These are phyloP conservation scores for Myotis lucifugus DNA, from an alignment of 2,113 vertebrate genomes.

Conservation along the genomic window DNA sequence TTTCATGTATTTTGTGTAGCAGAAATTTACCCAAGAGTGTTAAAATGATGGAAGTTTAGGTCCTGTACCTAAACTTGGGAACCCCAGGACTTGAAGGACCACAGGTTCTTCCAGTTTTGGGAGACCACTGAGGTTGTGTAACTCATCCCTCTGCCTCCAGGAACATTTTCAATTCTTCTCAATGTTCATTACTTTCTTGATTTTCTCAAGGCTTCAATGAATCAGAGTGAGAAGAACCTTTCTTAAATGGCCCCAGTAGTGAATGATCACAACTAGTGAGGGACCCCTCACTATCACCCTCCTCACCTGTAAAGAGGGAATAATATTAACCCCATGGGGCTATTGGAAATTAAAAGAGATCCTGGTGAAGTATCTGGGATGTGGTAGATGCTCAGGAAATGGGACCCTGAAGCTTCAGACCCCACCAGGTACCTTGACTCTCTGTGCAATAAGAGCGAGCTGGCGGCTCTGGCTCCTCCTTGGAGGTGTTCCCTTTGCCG, in stretches of 20 bases:
- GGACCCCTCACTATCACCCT: background rate
- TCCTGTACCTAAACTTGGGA: background rate
- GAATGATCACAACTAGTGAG: background rate
- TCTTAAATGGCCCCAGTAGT: background rate
- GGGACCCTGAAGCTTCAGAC: background rate
- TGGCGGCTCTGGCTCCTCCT: accelerated
- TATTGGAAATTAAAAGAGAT: background rate
- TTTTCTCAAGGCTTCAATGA: background rate
- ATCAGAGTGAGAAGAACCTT: background rate
- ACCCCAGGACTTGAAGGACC: background rate
- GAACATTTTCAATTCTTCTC: background rate
- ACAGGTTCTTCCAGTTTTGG: background rate
- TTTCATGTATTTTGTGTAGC: background rate
- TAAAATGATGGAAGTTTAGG: background rate
- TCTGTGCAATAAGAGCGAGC: background rate
- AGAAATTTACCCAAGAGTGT: background rate
- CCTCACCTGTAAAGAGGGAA: background rate
- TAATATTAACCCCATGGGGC: background rate
- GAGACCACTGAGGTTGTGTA: background rate
- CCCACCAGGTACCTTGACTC: background rate
- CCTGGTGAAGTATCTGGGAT: background rate
- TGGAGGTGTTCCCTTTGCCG: background rate
- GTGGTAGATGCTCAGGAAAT: background rate
- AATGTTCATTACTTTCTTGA: background rate
- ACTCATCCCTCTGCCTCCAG: background rate